A percentile compares a stretch with the other conserved stretches of the same genome.
Conservation (phyloP, 2,797 vertebrate species). For the Allobates femoralis region DNA sequence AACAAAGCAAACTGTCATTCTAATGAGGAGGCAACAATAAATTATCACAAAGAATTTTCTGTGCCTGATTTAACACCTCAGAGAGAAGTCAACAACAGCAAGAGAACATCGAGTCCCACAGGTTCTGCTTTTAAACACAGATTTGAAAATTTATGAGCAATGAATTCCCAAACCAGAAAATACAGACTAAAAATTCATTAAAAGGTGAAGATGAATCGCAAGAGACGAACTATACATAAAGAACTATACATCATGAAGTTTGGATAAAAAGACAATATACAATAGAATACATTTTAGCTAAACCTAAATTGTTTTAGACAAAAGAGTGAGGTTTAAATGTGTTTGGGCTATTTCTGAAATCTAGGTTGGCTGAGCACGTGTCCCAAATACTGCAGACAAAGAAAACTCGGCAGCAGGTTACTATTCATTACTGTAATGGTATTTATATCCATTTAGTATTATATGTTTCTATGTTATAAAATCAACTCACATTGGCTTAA, state of each 20-base stretch:
- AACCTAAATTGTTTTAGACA: constrained; percentile 18
- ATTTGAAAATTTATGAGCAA: constrained; percentile 63
- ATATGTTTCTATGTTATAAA: neutral
- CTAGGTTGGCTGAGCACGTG: too few species aligned
- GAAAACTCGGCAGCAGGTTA: too few species aligned
- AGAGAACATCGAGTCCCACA: constrained; percentile 61
- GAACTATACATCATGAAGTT: constrained; percentile 57
- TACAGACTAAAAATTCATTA: constrained; percentile 59
- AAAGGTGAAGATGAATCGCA: constrained; percentile 62
- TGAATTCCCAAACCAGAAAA: constrained; percentile 60
- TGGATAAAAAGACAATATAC: constrained; percentile 21
- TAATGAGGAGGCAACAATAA: constrained; percentile 61
- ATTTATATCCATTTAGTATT: neutral
- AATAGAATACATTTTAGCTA: constrained; percentile 11
- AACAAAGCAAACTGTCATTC: constrained; percentile 60
- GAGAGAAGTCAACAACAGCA: constrained; percentile 63
- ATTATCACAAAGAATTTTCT: constrained; percentile 63
- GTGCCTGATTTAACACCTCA: constrained; percentile 63
- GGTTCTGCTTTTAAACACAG: constrained; percentile 62
- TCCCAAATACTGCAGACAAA: too few species aligned
- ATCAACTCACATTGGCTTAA: neutral
- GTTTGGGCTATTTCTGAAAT: neutral
- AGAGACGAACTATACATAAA: constrained; percentile 53
- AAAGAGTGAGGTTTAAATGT: neutral
- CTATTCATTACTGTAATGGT: too few species aligned